Conservation (phyloP, 2,888 invertebrate genomes). For the Trichopoda pennipes region DNA sequence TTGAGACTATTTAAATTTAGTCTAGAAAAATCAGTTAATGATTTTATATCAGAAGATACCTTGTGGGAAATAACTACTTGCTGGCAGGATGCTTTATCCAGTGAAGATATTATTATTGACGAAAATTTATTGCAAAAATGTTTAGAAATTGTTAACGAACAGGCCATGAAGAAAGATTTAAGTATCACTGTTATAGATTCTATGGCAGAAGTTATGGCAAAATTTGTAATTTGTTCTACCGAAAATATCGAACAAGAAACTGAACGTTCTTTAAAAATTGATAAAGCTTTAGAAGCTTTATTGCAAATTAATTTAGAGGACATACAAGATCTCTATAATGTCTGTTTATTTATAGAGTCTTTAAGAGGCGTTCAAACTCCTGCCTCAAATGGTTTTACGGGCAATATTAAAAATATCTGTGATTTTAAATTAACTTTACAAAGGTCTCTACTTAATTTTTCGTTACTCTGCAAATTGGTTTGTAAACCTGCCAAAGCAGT, state of each 20-base stretch:
- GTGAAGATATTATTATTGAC: conserved; percentile 76
- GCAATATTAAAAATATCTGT: conserved; percentile 62
- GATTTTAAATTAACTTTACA: conserved; percentile 70
- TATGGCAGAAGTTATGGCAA: conserved; percentile 75
- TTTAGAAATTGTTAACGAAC: conserved; percentile 72
- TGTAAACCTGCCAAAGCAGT: conserved; percentile 70
- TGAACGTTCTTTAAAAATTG: conserved; percentile 72
- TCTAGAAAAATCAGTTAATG: conserved; percentile 77
- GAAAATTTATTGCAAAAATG: conserved; percentile 73
- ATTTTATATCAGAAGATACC: conserved; percentile 81
- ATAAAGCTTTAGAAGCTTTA: conserved; percentile 71
- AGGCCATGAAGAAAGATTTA: conserved; percentile 63
- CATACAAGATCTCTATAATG: conserved; percentile 53
- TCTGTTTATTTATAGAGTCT: conserved; percentile 74
- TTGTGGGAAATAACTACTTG: conserved; percentile 83
- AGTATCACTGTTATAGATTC: conserved; percentile 70
- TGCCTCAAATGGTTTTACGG: conserved; percentile 68
- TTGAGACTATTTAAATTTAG: conserved; percentile 81
- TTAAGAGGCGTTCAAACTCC: conserved; percentile 71
- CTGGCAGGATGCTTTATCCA: conserved; percentile 83
- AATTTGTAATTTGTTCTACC: conserved; percentile 77
- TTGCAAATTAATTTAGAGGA: conserved; percentile 37
- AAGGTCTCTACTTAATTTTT: conserved; percentile 74
- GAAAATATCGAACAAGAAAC: conserved; percentile 74
- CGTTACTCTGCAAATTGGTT: conserved; percentile 75